Evolutionary conservation across 2,797 vertebrate species (phyloP), one percentile per base, ranked within the genome.

Genomic region (Vipera ursinii): DNA sequence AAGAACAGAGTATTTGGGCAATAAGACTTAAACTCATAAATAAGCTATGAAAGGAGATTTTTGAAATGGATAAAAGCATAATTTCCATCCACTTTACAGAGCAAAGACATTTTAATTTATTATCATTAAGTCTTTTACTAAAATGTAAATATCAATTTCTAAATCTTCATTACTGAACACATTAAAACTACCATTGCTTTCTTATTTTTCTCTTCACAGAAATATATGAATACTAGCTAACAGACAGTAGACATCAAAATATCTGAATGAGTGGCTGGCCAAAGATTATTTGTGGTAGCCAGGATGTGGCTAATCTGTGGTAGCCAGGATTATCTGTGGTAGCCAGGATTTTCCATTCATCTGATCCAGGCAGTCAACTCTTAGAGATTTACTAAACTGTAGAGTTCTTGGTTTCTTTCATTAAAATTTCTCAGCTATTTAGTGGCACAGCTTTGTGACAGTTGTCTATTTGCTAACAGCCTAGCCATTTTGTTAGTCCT

Each of bases 11-110:
- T 13, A 61, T 3, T 3, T 85, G 32, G 26, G 15, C 44, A 90
- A 12, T 85, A 44, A 87, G 86, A 88, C 89, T 3, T 61, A 86
- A 92, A 87, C 0, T 6, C 10, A 12, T 13, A 48, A 88, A 57
- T 4, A 22, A 2, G 3, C 0, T 86, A 56, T 38, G 9, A 3
- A 69, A 57, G 26, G 22, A 15, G 1, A 1, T 6, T 2, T 2
- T 17, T 3, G 1, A 20, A 89, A 26, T 38, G 17, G 0, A 15
- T 13, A 4, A 0, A 55, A n/a, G 20, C 10, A 48, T 69, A 85
- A 90, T 93, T 88, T 48, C 10, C 53, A 48, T 78, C 14, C n/a
- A 38, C 44, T 53, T 38, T 82, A 63, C 20, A 86, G 15, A 69
- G 59, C 26, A 48, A 61, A 56, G n/a, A 2, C 78, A 1, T 6